A percentile compares a stretch with the other conserved stretches of the same genome.
phyloP scores from a whole-genome alignment of 2,113 vertebrate genomes.

The Pithys albifrons region DNA sequence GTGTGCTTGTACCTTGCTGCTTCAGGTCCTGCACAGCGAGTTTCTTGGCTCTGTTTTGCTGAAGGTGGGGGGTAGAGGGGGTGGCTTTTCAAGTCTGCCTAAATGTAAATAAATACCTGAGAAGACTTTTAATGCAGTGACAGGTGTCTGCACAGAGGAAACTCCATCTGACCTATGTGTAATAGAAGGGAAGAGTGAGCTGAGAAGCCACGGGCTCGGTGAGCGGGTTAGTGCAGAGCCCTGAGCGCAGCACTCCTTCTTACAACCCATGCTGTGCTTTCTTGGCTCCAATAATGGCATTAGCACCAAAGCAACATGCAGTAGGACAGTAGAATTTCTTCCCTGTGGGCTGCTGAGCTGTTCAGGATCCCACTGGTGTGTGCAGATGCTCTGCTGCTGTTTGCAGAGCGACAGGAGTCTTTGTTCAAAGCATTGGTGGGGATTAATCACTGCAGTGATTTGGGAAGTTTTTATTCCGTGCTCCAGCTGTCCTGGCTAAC shows the following conservation, averaged over 20 bases:
- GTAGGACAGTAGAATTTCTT: not conserved
- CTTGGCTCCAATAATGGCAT: not conserved
- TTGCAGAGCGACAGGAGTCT: not conserved
- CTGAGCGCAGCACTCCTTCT: accelerated
- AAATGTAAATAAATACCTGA: not conserved
- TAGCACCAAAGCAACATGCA: not conserved
- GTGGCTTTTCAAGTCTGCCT: not conserved
- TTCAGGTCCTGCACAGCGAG: accelerated
- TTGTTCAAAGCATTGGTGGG: not conserved
- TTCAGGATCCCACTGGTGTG: not conserved
- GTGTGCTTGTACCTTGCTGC: not conserved
- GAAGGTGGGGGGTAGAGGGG: not conserved
- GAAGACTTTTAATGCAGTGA: not conserved
- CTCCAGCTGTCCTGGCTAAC: not conserved
- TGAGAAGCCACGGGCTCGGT: not conserved
- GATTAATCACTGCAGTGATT: not conserved
- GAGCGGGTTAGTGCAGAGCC: accelerated
- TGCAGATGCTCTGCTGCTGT: not conserved
- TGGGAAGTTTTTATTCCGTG: not conserved
- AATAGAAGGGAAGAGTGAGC: not conserved
- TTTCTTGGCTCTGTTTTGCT: not conserved
- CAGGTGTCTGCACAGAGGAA: not conserved
- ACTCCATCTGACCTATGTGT: not conserved
- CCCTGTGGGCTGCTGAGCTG: not conserved
- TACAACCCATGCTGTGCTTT: not conserved